These are phyloP conservation scores for Polypedilum vanderplanki DNA, from an alignment of 1,140 invertebrate genomes.

Conservation along the genomic window DNA sequence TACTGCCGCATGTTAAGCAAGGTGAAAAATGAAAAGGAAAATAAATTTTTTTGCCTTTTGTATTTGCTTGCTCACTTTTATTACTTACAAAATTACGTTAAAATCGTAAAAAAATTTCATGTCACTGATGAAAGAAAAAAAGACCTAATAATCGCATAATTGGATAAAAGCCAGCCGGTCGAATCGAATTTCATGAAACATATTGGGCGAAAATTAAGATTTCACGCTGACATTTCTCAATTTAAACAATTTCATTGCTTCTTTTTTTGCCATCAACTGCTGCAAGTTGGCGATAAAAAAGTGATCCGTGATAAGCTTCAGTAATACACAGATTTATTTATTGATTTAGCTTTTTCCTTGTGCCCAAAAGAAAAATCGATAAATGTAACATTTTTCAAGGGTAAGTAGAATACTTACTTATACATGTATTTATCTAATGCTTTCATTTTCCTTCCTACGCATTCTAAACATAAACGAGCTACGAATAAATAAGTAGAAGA, in stretches of 20 bases:
- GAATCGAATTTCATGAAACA: not conserved
- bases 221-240: not conserved
- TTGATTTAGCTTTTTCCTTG: not conserved
- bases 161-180: not conserved
- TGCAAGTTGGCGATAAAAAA: not conserved
- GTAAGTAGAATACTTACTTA: not conserved
- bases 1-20: no score
- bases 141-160: not conserved
- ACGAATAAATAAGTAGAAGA: not conserved
- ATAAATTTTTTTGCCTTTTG: no score
- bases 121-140: not conserved
- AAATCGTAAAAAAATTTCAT: not conserved
- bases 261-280: not conserved
- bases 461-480: not conserved
- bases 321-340: not conserved
- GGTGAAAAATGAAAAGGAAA: no score
- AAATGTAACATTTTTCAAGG: not conserved
- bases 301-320: slow-evolving; percentile 7
- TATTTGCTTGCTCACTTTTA: no score
- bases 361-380: not conserved
- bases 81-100: not conserved
- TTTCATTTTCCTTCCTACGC: not conserved
- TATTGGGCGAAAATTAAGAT: not conserved
- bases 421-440: slow-evolving; percentile 13
- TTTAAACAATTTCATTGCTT: not conserved